Percentiles rank a stretch among this genome's conserved stretches.
These are phyloP conservation scores for Coendou prehensilis DNA, from an alignment of 2,797 vertebrate species.

Conservation along the genomic window DNA sequence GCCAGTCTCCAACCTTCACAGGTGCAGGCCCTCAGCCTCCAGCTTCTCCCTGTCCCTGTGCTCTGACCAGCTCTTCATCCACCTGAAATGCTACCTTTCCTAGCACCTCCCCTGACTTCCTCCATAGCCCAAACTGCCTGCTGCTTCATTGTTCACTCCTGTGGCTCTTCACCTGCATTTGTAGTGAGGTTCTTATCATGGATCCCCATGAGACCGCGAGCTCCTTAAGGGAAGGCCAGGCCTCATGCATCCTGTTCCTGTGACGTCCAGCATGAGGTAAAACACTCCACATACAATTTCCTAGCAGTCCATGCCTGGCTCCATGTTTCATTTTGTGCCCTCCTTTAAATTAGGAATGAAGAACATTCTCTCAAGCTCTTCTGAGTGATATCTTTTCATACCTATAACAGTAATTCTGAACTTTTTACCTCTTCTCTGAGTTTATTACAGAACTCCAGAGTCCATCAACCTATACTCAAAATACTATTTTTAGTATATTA, in stretches of 20 bases:
- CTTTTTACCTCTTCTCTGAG: neutral
- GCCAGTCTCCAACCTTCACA: neutral
- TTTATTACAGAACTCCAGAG: neutral
- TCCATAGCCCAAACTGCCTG: neutral
- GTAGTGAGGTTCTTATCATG: neutral
- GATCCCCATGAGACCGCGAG: neutral
- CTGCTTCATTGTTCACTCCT: neutral
- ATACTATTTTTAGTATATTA: neutral
- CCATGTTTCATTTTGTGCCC: neutral
- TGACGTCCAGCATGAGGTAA: fast-evolving
- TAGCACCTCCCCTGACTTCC: neutral
- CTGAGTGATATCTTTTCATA: neutral
- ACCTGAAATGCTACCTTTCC: neutral
- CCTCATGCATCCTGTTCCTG: no score
- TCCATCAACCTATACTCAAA: neutral
- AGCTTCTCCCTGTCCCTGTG: neutral
- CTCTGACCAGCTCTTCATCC: neutral
- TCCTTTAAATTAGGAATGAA: neutral
- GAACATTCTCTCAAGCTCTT: neutral
- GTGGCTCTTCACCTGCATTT: neutral
- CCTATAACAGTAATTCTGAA: neutral
- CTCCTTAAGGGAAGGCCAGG: neutral
- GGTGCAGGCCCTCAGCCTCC: neutral
- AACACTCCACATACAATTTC: neutral
- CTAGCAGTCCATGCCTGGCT: neutral